Evolutionary conservation across 2,113 vertebrate species (phyloP), one percentile per base, ranked within the genome.

Genomic region (Ageneiosus marmoratus): DNA sequence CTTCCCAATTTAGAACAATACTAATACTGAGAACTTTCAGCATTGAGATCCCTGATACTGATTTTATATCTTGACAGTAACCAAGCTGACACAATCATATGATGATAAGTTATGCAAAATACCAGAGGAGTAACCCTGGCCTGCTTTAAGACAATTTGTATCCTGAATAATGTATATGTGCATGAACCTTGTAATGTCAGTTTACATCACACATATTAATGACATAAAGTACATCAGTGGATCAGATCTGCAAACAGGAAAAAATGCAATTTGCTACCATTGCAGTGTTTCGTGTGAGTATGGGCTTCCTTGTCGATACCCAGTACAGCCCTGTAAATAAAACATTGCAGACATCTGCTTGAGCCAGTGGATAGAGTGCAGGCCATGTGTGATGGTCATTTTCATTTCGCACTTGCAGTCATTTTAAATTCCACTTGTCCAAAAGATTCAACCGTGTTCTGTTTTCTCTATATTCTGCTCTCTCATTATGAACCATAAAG

Each of bases 11-110:
- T 29, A 65, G 18, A 20, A 65, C 29, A 65, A 34, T 65, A 69
- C 32, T 7, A 37, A 10, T 9, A 34, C 16, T 65, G 7, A 34
- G 32, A 67, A 16, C 58, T 62, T 12, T 27, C 11, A 4, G 27
- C 32, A 63, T 34, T 63, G 62, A 41, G 34, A 70, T 44, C 44
- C 67, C 37, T 70, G 37, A 72, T 48, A 72, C 69, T 73, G n/a
- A 48, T 27, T 11, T n/a, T 37, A 44, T 44, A 44, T 44, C 69
- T 24, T 73, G 12, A 70, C 24, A 15, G 12, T 48, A 15, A 72
- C 41, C 2, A 72, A 27, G 65, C 22, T 44, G 67, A 44, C 37
- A 69, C 6, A 37, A 37, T 37, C 32, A 22, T 37, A 7, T 22
- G 20, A 67, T 37, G 32, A 37, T 7, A 67, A 44, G 37, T 69